Conservation (phyloP, 2,888 invertebrate species). For the Tubulanus polymorphus region DNA sequence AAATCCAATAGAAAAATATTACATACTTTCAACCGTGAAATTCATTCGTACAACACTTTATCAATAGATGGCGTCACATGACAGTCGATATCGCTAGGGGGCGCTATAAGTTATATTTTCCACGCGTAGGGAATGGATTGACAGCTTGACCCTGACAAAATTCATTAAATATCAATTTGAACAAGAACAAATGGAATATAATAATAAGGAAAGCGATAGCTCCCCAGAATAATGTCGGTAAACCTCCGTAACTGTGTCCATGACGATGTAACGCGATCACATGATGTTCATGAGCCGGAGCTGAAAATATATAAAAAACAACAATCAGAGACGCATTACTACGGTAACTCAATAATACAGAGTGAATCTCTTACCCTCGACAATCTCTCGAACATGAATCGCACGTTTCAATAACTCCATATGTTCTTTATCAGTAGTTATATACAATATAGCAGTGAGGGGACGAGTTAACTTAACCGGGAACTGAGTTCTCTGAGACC, state of each 20-base stretch:
- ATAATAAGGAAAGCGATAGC: conserved; percentile 81
- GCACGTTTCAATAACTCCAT: conserved; percentile 85
- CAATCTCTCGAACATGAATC: conserved; percentile 68
- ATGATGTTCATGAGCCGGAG: conserved; percentile 86
- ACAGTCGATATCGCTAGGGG: no score
- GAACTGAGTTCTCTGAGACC: conserved; percentile 67
- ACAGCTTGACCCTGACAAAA: conserved; percentile 62
- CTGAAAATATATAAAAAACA: conserved; percentile 52
- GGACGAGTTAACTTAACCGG: conserved; percentile 89
- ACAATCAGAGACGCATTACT: neutral
- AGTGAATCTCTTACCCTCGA: conserved; percentile 59
- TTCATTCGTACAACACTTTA: no score
- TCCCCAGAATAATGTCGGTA: conserved; percentile 89
- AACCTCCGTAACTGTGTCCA: conserved; percentile 81
- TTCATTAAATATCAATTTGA: conserved; percentile 85
- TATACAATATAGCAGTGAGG: conserved; percentile 82
- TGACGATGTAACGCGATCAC: conserved; percentile 86
- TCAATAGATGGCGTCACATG: no score
- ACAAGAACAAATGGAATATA: conserved; percentile 87
- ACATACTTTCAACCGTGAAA: no score
- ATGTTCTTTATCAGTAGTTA: conserved; percentile 83
- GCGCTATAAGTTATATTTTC: conserved; percentile 35
- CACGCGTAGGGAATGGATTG: conserved; percentile 25
- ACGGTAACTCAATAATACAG: neutral
- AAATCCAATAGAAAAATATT: no score